A percentile compares a stretch with the other conserved stretches of the same genome.
phyloP scores from a whole-genome alignment of 2,797 vertebrate species.

The Triplophysa bombifrons region DNA sequence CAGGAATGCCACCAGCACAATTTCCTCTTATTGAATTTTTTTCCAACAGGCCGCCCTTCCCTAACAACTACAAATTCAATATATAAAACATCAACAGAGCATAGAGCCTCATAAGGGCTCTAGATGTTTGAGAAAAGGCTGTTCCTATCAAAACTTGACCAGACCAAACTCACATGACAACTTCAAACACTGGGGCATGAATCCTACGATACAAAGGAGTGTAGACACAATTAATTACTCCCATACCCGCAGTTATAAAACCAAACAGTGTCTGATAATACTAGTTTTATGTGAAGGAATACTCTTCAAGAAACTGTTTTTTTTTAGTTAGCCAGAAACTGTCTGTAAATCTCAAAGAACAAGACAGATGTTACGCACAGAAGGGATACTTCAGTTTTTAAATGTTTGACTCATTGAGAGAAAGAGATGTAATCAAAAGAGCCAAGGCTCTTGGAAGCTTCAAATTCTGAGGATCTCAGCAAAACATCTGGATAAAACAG shows the following conservation, averaged over 20 bases:
- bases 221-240: slow-evolving; percentile 6
- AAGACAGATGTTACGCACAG: too few relatives aligned
- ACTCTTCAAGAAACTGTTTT: neutral
- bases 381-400: neutral
- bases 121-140: slow-evolving; percentile 60
- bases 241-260: neutral
- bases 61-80: slow-evolving; percentile 60
- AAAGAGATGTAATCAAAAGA: neutral
- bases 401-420: slow-evolving; percentile 9
- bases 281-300: neutral
- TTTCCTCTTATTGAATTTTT: slow-evolving; percentile 66
- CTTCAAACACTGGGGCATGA: slow-evolving; percentile 28
- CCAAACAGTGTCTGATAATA: neutral
- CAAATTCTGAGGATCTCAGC: neutral
- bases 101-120: slow-evolving; percentile 60
- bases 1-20: slow-evolving; percentile 68
- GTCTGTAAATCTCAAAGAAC: neutral
- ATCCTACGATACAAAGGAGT: slow-evolving; percentile 17
- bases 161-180: slow-evolving; percentile 39
- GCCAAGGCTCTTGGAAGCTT: neutral
- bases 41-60: slow-evolving; percentile 57
- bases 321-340: too few relatives aligned
- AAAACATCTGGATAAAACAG: slow-evolving; percentile 30
- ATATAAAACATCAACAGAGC: slow-evolving; percentile 60
- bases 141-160: slow-evolving; percentile 57